Evolutionary conservation across 2,888 invertebrate species (phyloP).

Genomic region (Galeruca laticollis): DNA sequence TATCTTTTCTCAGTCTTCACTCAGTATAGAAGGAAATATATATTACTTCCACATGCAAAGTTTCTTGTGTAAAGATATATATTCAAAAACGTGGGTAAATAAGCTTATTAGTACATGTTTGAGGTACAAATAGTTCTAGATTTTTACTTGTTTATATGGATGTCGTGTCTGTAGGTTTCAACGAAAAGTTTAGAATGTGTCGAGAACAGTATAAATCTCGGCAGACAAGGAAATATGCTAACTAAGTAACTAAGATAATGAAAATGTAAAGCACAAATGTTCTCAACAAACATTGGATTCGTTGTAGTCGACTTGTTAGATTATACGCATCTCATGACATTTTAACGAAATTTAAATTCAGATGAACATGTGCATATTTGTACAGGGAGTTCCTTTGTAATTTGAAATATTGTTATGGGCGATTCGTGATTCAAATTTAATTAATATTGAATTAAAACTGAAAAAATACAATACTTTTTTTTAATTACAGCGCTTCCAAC

Average conservation of each 20-base stretch:
- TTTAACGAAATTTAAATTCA: too few relatives aligned
- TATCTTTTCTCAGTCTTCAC: not conserved
- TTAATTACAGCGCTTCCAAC: slow-evolving; percentile 71
- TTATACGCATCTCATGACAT: too few relatives aligned
- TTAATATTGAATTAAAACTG: too few relatives aligned
- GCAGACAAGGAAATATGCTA: not conserved
- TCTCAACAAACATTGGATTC: not conserved
- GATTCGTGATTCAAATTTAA: too few relatives aligned
- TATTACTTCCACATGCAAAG: not conserved
- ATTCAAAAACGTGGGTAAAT: not conserved
- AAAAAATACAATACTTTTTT: not conserved
- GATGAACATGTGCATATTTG: too few relatives aligned
- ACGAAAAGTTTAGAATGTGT: not conserved
- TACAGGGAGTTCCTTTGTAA: too few relatives aligned
- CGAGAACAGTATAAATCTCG: not conserved
- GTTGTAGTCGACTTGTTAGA: not conserved
- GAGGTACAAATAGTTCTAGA: not conserved
- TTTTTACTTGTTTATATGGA: slow-evolving; percentile 1
- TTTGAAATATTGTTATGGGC: too few relatives aligned
- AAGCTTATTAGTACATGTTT: slow-evolving; percentile 8
- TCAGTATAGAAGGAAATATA: not conserved
- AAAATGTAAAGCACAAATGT: not conserved
- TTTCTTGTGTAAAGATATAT: not conserved
- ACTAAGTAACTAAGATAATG: not conserved
- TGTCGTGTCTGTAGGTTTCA: not conserved